A percentile compares a stretch with the other conserved stretches of the same genome.
Evolutionary conservation across 2,113 vertebrate genomes (phyloP).

Genomic region (Odocoileus virginianus): DNA sequence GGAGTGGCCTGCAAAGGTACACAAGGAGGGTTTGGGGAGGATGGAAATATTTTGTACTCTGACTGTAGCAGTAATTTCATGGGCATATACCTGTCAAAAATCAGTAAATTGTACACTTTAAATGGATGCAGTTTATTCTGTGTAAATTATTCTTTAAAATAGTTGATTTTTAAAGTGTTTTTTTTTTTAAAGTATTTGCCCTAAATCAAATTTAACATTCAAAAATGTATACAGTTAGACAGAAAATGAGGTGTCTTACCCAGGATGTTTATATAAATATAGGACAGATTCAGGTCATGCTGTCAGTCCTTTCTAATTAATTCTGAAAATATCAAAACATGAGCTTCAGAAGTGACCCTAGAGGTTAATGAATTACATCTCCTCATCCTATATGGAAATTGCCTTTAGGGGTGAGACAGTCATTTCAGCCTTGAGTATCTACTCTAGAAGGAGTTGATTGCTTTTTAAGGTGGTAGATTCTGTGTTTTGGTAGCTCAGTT

Average conservation of each 20-base stretch:
- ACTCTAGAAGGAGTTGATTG: neutral
- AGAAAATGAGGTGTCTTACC: slow-evolving; percentile 30
- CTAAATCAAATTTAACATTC: slow-evolving; percentile 34
- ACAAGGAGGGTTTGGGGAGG: neutral
- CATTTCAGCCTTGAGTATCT: slow-evolving; percentile 38
- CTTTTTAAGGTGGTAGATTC: neutral
- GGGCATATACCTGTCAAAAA: neutral
- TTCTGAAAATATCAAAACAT: slow-evolving; percentile 63
- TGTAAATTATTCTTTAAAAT: slow-evolving; percentile 32
- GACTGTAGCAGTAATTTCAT: neutral
- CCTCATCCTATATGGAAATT: slow-evolving; percentile 51
- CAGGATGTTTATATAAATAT: slow-evolving; percentile 58
- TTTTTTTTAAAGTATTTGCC: neutral
- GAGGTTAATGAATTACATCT: slow-evolving; percentile 69
- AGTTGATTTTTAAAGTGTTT: neutral
- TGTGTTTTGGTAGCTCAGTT: slow-evolving; percentile 5
- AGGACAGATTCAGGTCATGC: slow-evolving; percentile 59
- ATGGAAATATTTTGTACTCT: neutral
- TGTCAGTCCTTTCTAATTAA: slow-evolving; percentile 58
- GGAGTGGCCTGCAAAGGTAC: neutral
- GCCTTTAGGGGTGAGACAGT: slow-evolving; percentile 10
- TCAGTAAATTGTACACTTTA: neutral
- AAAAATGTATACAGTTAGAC: slow-evolving; percentile 18
- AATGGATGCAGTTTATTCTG: neutral
- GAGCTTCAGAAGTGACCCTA: slow-evolving; percentile 57